Evolutionary conservation across 1,140 invertebrate genomes (phyloP), one percentile per base, ranked within the genome.

Genomic region (Pemphigus obesinymphae): DNA sequence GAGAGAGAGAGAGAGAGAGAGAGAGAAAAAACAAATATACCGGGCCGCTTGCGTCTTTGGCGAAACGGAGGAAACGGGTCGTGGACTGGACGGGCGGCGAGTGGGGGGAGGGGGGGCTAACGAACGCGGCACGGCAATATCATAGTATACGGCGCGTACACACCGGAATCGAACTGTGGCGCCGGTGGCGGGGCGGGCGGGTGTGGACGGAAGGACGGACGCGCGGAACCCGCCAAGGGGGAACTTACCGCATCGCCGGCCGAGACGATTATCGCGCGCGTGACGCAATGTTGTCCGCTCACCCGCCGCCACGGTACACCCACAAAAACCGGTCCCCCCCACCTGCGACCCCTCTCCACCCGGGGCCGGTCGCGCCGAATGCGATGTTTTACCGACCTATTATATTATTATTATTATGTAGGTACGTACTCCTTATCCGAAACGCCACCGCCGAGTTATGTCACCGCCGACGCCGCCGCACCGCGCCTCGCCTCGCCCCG

Each of bases 291-390:
- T n/a, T n/a, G n/a, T n/a, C n/a, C n/a, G n/a, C n/a, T n/a, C n/a
- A n/a, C 48, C 1, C 31, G 29, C 20, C n/a, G 50, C 73, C 66
- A n/a, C 55, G 8, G 53, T 26, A 66, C 63, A 37, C 63, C 40
- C 23, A 45, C 68, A 23, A 34, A 68, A 70, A 78, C 75, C 50
- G 53, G 73, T 78, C 75, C 48, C 50, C 29, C 34, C n/a, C 63
- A 23, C 20, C 34, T 0, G 7, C 17, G 29, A 3, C 45, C 3
- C 0, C 26, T 11, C 48, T 15, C 11, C 17, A 5, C 20, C 31
- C 73, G 3, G 1, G 3, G 45, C 31, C 26, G 15, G 10, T 17
- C 58, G 61, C 61, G 26, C 43, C 68, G 70, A 72, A 72, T 45
- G 26, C 23, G 7, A 13, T 43, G 40, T 20, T 7, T 20, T 45